A percentile compares a stretch with the other conserved stretches of the same genome.
These are phyloP conservation scores for Acanthochromis polyacanthus DNA, from an alignment of 2,113 vertebrate genomes.

Conservation along the genomic window DNA sequence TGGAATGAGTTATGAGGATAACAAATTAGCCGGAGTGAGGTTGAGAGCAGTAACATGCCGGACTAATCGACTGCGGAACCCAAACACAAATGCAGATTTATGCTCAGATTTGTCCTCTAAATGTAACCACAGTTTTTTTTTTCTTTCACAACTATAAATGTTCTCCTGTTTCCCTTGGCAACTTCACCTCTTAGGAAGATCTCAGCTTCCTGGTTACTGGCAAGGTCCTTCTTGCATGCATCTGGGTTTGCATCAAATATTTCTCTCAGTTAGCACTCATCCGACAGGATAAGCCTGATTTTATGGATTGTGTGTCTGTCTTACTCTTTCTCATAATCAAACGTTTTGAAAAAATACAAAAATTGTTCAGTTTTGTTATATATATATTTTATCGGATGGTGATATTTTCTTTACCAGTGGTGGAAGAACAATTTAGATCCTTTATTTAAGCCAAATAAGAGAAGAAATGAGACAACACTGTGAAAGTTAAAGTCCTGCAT, in stretches of 20 bases:
- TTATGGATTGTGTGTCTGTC: background rate
- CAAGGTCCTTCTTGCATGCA: conserved; percentile 34
- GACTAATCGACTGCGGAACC: conserved; percentile 44
- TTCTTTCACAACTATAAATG: conserved; percentile 49
- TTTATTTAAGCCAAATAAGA: too few relatives aligned
- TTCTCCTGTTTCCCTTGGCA: conserved; percentile 54
- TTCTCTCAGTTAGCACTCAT: background rate
- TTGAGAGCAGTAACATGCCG: conserved; percentile 25
- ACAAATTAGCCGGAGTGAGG: conserved; percentile 59
- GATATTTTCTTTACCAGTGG: too few relatives aligned
- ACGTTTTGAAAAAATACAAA: background rate
- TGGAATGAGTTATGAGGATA: conserved; percentile 66
- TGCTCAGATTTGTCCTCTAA: conserved; percentile 26
- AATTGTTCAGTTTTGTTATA: too few relatives aligned
- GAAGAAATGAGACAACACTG: too few relatives aligned
- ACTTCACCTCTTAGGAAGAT: conserved; percentile 53
- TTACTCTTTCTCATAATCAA: background rate
- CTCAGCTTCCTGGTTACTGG: conserved; percentile 36
- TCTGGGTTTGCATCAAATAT: conserved; percentile 9
- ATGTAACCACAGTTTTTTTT: conserved; percentile 31
- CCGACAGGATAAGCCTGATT: background rate
- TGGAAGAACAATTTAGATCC: too few relatives aligned
- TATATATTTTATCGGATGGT: too few relatives aligned
- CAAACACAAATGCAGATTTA: conserved; percentile 28
- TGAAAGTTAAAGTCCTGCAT: too few relatives aligned